Conservation (phyloP, 2,797 vertebrate genomes). For the Triplophysa yarkandensis region DNA sequence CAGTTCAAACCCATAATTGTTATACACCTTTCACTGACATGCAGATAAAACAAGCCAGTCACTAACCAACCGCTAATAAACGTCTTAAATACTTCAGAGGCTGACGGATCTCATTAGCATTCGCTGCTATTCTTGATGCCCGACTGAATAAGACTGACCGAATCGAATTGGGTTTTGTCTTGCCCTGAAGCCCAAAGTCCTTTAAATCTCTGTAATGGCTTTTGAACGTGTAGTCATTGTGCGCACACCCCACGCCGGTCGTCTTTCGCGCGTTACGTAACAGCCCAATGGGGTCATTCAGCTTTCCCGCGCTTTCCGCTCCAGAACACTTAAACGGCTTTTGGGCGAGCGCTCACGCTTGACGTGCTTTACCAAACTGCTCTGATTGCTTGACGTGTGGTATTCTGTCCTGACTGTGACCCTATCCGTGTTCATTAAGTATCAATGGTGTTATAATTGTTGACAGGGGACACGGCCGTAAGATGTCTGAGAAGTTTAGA, state of each 20-base stretch:
- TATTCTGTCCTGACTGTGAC: not conserved
- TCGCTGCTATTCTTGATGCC: not conserved
- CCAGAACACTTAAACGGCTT: constrained; percentile 19
- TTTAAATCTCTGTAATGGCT: constrained; percentile 58
- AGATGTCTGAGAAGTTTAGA: not conserved
- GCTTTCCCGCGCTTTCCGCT: constrained; percentile 43
- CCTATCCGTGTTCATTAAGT: constrained; percentile 17
- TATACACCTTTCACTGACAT: constrained; percentile 14
- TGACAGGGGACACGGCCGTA: not conserved
- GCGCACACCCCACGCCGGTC: constrained; percentile 33
- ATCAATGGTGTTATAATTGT: constrained; percentile 18
- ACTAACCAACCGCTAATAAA: not conserved
- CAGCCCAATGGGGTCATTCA: constrained; percentile 69
- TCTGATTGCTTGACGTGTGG: constrained; percentile 23
- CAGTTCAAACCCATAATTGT: not conserved
- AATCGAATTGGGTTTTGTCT: constrained; percentile 48
- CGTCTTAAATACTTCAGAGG: not conserved
- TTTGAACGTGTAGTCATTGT: constrained; percentile 64
- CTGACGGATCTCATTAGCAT: not conserved
- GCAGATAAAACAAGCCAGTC: not conserved
- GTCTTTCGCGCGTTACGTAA: constrained; percentile 68
- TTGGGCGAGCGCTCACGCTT: constrained; percentile 9
- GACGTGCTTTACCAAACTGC: constrained; percentile 31
- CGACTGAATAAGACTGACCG: constrained; percentile 55
- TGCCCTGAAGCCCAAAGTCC: constrained; percentile 49